A percentile compares a stretch with the other conserved stretches of the same genome.
Conservation (phyloP, 2,888 invertebrate genomes). For the Anthophora plumipes region DNA sequence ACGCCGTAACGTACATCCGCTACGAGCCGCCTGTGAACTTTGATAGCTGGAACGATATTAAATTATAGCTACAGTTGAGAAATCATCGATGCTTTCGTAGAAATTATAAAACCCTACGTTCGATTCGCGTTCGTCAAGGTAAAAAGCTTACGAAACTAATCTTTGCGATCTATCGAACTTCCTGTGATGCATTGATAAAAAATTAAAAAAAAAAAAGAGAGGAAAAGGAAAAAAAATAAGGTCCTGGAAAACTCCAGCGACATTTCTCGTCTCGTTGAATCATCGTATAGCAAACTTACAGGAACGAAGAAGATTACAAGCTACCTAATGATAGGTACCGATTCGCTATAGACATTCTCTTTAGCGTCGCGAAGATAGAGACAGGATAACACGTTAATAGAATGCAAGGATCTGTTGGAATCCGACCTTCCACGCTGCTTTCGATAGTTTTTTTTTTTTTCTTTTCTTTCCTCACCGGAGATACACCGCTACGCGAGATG, state of each 20-base stretch:
- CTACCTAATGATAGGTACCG: not conserved
- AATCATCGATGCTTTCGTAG: slow-evolving; percentile 28
- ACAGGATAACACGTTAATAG: slow-evolving; percentile 18
- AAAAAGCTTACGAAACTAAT: too few species aligned
- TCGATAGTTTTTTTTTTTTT: slow-evolving; percentile 19
- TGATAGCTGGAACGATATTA: slow-evolving; percentile 48
- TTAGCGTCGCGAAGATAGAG: not conserved
- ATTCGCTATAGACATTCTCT: not conserved
- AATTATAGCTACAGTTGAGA: slow-evolving; percentile 40
- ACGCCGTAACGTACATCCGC: slow-evolving; percentile 34
- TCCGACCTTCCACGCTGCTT: slow-evolving; percentile 50
- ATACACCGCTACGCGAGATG: slow-evolving; percentile 17
- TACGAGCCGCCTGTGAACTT: slow-evolving; percentile 31
- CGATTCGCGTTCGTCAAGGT: not conserved
- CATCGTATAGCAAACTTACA: not conserved
- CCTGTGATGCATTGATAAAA: not conserved
- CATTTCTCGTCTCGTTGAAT: not conserved
- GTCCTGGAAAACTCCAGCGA: too few species aligned
- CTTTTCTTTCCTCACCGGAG: slow-evolving; percentile 25
- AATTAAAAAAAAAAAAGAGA: not conserved
- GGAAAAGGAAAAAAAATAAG: too few species aligned
- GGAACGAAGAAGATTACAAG: not conserved
- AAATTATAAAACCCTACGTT: slow-evolving; percentile 16
- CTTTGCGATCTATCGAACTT: not conserved
- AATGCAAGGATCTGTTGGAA: slow-evolving; percentile 42